These are phyloP conservation scores for Turdus rufiventris DNA, from an alignment of 2,113 vertebrate genomes.

Conservation along the genomic window DNA sequence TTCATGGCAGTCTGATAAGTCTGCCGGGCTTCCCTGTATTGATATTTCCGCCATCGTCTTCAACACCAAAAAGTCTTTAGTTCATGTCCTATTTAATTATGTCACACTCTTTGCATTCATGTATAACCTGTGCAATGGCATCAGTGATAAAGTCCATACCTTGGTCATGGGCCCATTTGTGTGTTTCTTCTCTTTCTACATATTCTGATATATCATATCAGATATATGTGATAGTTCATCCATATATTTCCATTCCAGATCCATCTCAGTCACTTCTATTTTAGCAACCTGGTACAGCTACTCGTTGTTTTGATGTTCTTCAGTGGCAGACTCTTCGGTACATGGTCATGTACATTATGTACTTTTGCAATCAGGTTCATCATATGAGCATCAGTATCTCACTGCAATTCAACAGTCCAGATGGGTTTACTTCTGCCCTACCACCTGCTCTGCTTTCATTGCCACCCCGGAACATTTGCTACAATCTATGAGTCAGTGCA, in stretches of 20 bases:
- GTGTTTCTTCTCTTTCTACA: neutral
- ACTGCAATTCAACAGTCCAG: neutral
- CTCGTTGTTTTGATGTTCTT: neutral
- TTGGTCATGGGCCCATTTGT: neutral
- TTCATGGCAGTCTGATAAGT: neutral
- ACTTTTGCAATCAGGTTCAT: neutral
- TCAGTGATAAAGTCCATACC: neutral
- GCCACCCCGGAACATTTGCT: neutral
- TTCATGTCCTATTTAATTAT: neutral
- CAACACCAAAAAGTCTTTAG: neutral
- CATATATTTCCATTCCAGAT: neutral
- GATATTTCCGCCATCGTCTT: neutral
- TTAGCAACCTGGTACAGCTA: neutral
- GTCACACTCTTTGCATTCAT: rapidly evolving
- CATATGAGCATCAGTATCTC: neutral
- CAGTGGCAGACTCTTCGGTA: neutral
- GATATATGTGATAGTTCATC: neutral
- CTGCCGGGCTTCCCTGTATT: neutral
- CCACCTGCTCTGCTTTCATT: neutral
- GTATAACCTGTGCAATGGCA: neutral
- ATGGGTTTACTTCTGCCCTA: neutral
- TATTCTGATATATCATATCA: neutral
- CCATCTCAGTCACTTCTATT: neutral
- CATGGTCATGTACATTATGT: rapidly evolving
- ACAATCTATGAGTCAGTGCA: neutral